Conservation (phyloP, 2,113 vertebrate species). For the Merops nubicus region DNA sequence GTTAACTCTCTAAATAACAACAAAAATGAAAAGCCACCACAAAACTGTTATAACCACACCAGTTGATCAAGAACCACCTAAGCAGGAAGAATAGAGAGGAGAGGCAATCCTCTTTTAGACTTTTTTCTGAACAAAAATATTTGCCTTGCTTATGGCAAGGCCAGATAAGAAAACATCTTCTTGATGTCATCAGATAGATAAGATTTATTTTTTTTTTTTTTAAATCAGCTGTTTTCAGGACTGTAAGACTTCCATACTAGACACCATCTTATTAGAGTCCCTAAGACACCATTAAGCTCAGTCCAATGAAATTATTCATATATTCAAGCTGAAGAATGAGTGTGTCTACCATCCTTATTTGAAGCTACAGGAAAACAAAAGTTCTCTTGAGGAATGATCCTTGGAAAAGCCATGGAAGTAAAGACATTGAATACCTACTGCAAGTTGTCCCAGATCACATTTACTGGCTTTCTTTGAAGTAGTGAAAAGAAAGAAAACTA, state of each 20-base stretch:
- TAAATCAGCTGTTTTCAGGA: background rate
- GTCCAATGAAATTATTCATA: background rate
- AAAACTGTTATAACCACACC: background rate
- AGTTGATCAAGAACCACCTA: background rate
- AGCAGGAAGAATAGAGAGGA: background rate
- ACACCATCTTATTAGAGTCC: background rate
- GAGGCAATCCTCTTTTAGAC: background rate
- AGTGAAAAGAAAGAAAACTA: background rate
- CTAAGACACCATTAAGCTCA: background rate
- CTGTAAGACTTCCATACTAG: background rate
- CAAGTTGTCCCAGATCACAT: background rate
- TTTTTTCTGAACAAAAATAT: background rate
- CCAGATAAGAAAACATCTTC: too few relatives aligned
- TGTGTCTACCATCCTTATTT: background rate
- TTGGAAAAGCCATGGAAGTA: background rate
- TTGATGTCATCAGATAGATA: background rate
- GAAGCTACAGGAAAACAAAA: background rate
- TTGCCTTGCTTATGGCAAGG: accelerated
- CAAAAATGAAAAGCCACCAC: background rate
- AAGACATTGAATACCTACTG: background rate
- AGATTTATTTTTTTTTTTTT: background rate
- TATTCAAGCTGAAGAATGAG: background rate
- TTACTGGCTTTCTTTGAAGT: background rate
- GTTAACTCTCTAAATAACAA: background rate
- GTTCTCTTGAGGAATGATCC: background rate